Conservation (phyloP, 1,140 invertebrate species). For the Hylaeus anthracinus region DNA sequence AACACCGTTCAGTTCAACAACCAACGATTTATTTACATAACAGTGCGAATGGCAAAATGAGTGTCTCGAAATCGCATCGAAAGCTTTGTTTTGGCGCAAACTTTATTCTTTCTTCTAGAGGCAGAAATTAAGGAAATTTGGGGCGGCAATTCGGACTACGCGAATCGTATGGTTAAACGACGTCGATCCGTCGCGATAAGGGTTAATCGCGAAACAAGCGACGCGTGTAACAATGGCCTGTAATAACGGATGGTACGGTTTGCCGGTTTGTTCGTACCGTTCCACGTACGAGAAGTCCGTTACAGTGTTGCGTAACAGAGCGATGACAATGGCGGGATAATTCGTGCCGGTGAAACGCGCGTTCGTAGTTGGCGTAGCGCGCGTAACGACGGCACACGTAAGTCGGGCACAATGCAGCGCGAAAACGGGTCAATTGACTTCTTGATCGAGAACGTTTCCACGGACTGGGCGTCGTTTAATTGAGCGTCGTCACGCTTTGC, state of each 20-base stretch:
- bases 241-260: slow-evolving; percentile 70
- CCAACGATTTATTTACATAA: too few relatives aligned
- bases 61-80: too few relatives aligned
- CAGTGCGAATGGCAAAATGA: too few relatives aligned
- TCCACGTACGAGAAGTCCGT: slow-evolving; percentile 58
- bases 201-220: slow-evolving; percentile 52
- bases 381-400: slow-evolving; percentile 37
- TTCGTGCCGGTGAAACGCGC: slow-evolving; percentile 62
- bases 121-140: too few relatives aligned
- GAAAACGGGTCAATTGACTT: slow-evolving; percentile 65
- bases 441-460: slow-evolving; percentile 67
- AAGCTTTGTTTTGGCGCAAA: too few relatives aligned
- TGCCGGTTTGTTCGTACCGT: slow-evolving; percentile 51
- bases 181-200: not conserved
- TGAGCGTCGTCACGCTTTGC: slow-evolving; percentile 49
- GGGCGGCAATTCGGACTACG: too few relatives aligned
- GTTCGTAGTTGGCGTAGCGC: slow-evolving; percentile 25
- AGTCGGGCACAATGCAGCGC: slow-evolving; percentile 64
- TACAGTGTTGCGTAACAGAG: slow-evolving; percentile 65
- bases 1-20: too few relatives aligned
- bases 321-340: slow-evolving; percentile 74
- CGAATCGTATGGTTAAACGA: not conserved
- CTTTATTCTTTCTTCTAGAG: too few relatives aligned
- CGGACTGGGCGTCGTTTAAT: slow-evolving; percentile 53
- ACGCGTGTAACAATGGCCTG: slow-evolving; percentile 61